Percentiles rank a stretch among this genome's conserved stretches.
phyloP scores from a whole-genome alignment of 2,888 invertebrate species.

The Aricia artaxerxes region DNA sequence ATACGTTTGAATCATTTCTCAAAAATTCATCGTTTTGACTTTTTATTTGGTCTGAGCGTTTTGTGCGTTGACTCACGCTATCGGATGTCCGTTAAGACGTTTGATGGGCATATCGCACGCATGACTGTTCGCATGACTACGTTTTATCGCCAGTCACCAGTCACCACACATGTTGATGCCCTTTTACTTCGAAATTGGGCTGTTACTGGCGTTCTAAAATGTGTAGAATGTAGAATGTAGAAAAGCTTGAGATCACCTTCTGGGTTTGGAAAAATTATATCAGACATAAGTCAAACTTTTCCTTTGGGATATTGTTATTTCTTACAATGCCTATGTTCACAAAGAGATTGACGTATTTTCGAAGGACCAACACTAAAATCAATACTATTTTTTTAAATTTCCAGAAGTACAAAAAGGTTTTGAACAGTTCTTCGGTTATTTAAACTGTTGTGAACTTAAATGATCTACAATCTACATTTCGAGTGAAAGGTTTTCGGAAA shows the following conservation, averaged over 20 bases:
- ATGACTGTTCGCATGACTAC: background rate
- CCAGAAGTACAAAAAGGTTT: background rate
- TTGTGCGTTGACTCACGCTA: constrained; percentile 18
- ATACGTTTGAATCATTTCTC: constrained; percentile 4
- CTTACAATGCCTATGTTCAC: background rate
- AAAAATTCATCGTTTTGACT: background rate
- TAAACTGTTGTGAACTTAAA: background rate
- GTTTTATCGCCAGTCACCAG: background rate
- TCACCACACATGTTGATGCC: background rate
- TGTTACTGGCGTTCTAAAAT: background rate
- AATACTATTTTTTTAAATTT: background rate
- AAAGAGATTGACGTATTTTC: background rate
- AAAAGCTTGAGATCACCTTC: background rate
- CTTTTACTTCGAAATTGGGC: background rate
- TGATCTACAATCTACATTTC: background rate
- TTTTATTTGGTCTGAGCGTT: too few relatives aligned
- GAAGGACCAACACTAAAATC: background rate
- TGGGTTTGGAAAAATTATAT: background rate
- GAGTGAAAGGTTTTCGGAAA: background rate
- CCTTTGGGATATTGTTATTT: background rate
- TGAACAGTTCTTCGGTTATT: background rate
- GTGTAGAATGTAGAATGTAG: background rate
- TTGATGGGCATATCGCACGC: constrained; percentile 21
- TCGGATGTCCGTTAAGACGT: constrained; percentile 24
- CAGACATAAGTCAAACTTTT: background rate